Evolutionary conservation across 1,140 invertebrate species (phyloP).

Genomic region (Habropoda laboriosa): DNA sequence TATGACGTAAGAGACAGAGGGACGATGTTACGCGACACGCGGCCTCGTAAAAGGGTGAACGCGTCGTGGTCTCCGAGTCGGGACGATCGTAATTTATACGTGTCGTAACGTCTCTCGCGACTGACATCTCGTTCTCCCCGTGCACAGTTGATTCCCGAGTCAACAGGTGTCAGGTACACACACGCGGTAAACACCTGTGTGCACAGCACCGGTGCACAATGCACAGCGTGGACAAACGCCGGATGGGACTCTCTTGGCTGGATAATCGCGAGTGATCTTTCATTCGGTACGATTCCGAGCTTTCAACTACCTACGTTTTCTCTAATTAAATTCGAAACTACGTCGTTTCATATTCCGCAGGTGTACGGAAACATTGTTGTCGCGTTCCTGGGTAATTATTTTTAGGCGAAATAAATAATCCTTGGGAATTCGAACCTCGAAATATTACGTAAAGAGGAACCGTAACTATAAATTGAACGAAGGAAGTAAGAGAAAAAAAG

Average conservation of each 20-base stretch:
- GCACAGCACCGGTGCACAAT: conserved; percentile 21
- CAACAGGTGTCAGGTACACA: conserved; percentile 60
- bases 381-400: too few species aligned
- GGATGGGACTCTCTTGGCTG: not conserved
- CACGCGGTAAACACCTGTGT: conserved; percentile 28
- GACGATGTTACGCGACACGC: not conserved
- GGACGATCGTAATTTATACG: conserved; percentile 56
- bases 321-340: not conserved
- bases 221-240: conserved; percentile 17
- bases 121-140: conserved; percentile 49
- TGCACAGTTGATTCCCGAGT: conserved; percentile 25
- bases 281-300: too few species aligned
- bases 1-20: conserved; percentile 13
- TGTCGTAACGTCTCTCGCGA: conserved; percentile 32
- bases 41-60: conserved; percentile 49
- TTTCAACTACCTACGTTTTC: not conserved
- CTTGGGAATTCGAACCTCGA: too few species aligned
- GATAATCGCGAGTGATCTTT: not conserved
- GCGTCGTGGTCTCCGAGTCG: too few species aligned
- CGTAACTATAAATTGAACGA: too few species aligned
- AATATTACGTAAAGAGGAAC: too few species aligned
- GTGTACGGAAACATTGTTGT: too few species aligned
- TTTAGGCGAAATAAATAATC: too few species aligned
- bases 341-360: too few species aligned
- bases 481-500: too few species aligned